A percentile compares a stretch with the other conserved stretches of the same genome.
Evolutionary conservation across 1,140 invertebrate species (phyloP).

Genomic region (Meteorus sp.): DNA sequence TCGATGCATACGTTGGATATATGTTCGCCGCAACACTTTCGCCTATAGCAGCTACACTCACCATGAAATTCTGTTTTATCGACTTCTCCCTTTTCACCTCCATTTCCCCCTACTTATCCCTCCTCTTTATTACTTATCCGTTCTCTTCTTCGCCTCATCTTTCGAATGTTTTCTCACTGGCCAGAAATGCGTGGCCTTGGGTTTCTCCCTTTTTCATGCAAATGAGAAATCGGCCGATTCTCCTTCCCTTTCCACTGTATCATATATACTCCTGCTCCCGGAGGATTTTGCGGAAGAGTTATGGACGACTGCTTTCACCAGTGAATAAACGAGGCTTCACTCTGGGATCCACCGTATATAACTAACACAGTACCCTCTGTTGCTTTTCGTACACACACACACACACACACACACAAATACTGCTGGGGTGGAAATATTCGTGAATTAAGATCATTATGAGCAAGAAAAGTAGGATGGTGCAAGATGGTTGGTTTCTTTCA

Average conservation of each 20-base stretch:
- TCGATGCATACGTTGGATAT: neutral
- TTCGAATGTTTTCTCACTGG: neutral
- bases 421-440: neutral
- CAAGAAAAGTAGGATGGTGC: constrained; percentile 1
- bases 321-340: constrained; percentile 1
- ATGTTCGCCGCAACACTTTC: too few species aligned
- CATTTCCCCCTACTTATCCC: neutral
- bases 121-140: constrained; percentile 2
- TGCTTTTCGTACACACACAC: too few species aligned
- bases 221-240: constrained; percentile 22
- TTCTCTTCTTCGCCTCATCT: constrained; percentile 1
- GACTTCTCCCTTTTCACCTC: constrained; percentile 4
- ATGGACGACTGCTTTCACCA: constrained; percentile 6
- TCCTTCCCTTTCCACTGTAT: constrained; percentile 4
- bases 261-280: too few species aligned
- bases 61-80: constrained; percentile 11
- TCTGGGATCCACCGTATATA: neutral
- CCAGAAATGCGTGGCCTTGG: neutral
- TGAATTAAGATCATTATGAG: neutral
- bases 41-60: neutral
- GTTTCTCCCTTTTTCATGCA: constrained; percentile 19
- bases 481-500: too few species aligned
- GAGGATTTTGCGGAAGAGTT: constrained; percentile 18
- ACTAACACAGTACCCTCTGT: neutral
- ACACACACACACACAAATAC: neutral